A percentile compares a stretch with the other conserved stretches of the same genome.
These are phyloP conservation scores for Silvanus unidentatus DNA, from an alignment of 2,888 invertebrate genomes.

Conservation along the genomic window DNA sequence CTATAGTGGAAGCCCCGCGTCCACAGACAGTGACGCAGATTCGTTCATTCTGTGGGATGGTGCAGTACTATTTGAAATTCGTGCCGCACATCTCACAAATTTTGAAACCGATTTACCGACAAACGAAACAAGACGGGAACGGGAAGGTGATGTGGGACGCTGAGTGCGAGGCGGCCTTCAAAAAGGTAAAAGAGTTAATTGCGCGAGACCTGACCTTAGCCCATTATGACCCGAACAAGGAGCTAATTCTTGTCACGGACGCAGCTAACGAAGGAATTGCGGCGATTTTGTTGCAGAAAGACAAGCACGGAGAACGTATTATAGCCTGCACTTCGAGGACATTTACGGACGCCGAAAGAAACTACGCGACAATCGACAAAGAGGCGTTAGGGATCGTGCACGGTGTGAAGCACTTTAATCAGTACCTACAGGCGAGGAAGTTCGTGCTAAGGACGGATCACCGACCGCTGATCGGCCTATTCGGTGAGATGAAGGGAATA, in stretches of 20 bases:
- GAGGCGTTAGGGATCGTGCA: constrained; percentile 35
- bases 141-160: constrained; percentile 10
- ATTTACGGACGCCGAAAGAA: constrained; percentile 9
- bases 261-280: constrained; percentile 9
- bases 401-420: constrained; percentile 31
- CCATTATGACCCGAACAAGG: constrained; percentile 15
- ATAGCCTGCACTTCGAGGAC: constrained; percentile 12
- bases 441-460: constrained; percentile 10
- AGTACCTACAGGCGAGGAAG: constrained; percentile 31
- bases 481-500: constrained; percentile 24
- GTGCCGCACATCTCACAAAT: too few relatives aligned
- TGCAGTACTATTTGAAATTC: constrained; percentile 18
- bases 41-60: constrained; percentile 14
- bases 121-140: constrained; percentile 12
- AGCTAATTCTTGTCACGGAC: constrained; percentile 11
- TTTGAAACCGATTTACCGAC: constrained; percentile 6
- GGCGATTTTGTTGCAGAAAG: constrained; percentile 7
- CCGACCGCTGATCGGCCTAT: constrained; percentile 8
- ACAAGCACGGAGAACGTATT: constrained; percentile 3
- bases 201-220: constrained; percentile 7
- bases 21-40: constrained; percentile 11
- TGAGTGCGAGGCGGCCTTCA: constrained; percentile 13
- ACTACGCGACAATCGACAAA: constrained; percentile 6
- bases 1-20: too few relatives aligned
- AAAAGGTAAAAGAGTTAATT: constrained; percentile 11